Conservation (phyloP, 2,113 vertebrate genomes). For the Eubucco bourcierii region DNA sequence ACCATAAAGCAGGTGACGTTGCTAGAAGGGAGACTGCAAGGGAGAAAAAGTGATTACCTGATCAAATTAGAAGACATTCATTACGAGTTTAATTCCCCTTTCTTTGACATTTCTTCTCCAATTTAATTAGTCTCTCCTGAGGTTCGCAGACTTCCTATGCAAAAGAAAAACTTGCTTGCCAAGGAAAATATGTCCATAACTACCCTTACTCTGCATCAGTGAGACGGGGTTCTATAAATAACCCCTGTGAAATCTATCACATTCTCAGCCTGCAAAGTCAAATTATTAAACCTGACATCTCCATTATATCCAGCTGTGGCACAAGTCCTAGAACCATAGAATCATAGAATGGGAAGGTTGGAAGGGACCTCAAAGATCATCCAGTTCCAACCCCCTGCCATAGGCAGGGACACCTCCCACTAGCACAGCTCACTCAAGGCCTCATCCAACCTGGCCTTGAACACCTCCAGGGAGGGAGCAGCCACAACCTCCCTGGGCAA, state of each 20-base stretch:
- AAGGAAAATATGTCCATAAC: constrained; percentile 47
- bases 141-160: background rate
- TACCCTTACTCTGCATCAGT: constrained; percentile 39
- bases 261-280: constrained; percentile 46
- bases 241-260: constrained; percentile 56
- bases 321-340: background rate
- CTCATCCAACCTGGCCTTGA: too few relatives aligned
- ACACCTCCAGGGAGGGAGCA: too few relatives aligned
- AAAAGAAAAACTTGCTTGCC: constrained; percentile 43
- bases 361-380: too few relatives aligned
- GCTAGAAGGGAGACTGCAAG: background rate
- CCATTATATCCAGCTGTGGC: constrained; percentile 43
- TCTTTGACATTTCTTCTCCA: constrained; percentile 22
- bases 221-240: constrained; percentile 69
- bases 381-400: too few relatives aligned
- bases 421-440: too few relatives aligned
- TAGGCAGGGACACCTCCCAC: too few relatives aligned
- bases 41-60: background rate
- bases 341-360: too few relatives aligned
- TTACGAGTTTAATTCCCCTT: constrained; percentile 22
- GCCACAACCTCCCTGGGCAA: too few relatives aligned
- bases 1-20: background rate
- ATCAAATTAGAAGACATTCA: constrained; percentile 22
- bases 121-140: constrained; percentile 46
- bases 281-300: constrained; percentile 68